Conservation (phyloP, 2,113 vertebrate species). For the Origma solitaria region DNA sequence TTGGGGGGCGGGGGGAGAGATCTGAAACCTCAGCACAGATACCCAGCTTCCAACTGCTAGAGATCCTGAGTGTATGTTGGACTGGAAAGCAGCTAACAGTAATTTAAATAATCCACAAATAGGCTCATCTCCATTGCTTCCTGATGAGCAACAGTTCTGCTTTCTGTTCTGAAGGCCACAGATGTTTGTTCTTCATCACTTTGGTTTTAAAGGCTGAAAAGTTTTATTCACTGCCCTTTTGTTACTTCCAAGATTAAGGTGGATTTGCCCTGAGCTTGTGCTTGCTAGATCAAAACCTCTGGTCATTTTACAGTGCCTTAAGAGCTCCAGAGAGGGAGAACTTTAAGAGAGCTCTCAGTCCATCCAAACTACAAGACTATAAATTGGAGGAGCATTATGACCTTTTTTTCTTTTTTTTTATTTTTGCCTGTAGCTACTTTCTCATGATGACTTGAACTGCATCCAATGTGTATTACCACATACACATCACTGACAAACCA, state of each 20-base stretch:
- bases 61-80: not conserved
- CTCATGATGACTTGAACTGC: not conserved
- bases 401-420: not conserved
- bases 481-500: not conserved
- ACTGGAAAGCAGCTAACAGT: not conserved
- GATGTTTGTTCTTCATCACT: not conserved
- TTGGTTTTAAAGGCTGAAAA: not conserved
- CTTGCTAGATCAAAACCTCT: not conserved
- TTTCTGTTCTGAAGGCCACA: not conserved
- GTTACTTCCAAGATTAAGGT: not conserved
- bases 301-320: accelerated
- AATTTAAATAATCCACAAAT: not conserved
- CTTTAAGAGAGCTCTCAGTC: not conserved
- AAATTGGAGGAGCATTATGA: not conserved
- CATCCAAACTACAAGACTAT: not conserved
- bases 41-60: not conserved
- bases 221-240: not conserved
- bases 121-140: not conserved
- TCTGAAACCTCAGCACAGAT: not conserved
- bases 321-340: not conserved
- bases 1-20: not conserved
- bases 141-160: not conserved
- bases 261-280: not conserved
- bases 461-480: not conserved
- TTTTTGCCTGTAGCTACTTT: not conserved